Conservation (phyloP, 2,113 vertebrate species). For the Leucoraja erinaceus region DNA sequence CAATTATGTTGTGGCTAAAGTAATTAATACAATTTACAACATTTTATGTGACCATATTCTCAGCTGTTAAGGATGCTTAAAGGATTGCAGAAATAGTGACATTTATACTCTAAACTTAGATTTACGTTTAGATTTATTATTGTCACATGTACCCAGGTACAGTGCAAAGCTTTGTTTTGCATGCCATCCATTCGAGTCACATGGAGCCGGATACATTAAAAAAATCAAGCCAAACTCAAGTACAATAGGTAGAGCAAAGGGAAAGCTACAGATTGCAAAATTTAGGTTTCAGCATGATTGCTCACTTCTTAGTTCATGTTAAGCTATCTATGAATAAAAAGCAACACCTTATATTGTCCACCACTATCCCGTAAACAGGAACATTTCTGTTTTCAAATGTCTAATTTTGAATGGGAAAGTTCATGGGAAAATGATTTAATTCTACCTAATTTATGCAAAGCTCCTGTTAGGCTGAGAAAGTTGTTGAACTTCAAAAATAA, state of each 20-base stretch:
- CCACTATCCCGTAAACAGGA: neutral
- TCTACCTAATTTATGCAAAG: neutral
- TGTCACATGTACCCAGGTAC: too few species aligned
- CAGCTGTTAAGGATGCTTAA: neutral
- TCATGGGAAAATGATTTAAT: neutral
- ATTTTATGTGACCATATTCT: neutral
- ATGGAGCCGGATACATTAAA: too few species aligned
- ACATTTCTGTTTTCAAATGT: neutral
- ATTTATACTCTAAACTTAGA: neutral
- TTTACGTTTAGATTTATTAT: too few species aligned
- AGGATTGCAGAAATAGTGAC: neutral
- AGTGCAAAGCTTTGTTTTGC: too few species aligned
- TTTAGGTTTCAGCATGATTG: too few species aligned
- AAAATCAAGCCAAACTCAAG: too few species aligned
- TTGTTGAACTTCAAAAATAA: neutral
- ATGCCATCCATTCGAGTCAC: too few species aligned
- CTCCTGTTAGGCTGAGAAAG: neutral
- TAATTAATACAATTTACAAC: neutral
- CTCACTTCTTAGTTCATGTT: neutral
- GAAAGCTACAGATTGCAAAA: too few species aligned
- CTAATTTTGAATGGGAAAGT: neutral
- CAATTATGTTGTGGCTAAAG: neutral
- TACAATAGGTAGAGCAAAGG: too few species aligned
- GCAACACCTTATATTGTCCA: too few species aligned
- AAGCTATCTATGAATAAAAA: neutral